phyloP scores from a whole-genome alignment of 2,888 invertebrate species.

The Coelinius sp. region DNA sequence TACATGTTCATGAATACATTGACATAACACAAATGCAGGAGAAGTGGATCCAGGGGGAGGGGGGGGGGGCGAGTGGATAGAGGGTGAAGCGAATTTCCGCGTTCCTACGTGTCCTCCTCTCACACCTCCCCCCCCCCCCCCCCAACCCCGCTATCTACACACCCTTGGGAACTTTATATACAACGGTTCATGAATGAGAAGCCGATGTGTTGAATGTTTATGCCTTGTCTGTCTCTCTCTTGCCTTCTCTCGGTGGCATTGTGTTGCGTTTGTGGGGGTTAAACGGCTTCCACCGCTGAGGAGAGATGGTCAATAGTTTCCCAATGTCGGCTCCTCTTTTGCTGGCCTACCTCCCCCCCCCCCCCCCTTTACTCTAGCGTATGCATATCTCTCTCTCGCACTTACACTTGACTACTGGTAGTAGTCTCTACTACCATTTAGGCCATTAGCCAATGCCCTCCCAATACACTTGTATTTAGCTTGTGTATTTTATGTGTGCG shows the following conservation, averaged over 20 bases:
- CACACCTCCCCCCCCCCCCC: conserved; percentile 48
- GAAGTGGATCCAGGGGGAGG: conserved; percentile 21
- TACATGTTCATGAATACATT: conserved; percentile 2
- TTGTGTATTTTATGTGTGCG: conserved; percentile 38
- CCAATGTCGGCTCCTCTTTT: conserved; percentile 53
- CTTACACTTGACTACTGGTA: conserved; percentile 29
- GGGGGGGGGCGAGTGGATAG: conserved; percentile 5
- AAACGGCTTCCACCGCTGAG: conserved; percentile 39
- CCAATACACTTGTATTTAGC: conserved; percentile 44
- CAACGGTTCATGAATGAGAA: conserved; percentile 59
- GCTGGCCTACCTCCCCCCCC: conserved; percentile 35
- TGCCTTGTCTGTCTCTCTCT: conserved; percentile 49
- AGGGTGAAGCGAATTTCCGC: conserved; percentile 38
- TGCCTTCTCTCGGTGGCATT: conserved; percentile 25
- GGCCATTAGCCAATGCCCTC: conserved; percentile 52
- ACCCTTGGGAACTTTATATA: conserved; percentile 38
- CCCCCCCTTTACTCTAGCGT: conserved; percentile 18
- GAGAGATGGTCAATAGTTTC: conserved; percentile 64
- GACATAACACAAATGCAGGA: neutral
- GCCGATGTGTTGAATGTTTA: conserved; percentile 58
- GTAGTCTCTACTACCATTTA: conserved; percentile 57
- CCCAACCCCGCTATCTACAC: conserved; percentile 52
- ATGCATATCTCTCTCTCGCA: conserved; percentile 23
- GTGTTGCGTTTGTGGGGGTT: conserved; percentile 46
- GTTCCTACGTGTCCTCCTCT: conserved; percentile 45